Percentiles rank a stretch among this genome's conserved stretches.
phyloP scores from a whole-genome alignment of 2,797 vertebrate genomes.

The Tokudaia tokunoshimensis region DNA sequence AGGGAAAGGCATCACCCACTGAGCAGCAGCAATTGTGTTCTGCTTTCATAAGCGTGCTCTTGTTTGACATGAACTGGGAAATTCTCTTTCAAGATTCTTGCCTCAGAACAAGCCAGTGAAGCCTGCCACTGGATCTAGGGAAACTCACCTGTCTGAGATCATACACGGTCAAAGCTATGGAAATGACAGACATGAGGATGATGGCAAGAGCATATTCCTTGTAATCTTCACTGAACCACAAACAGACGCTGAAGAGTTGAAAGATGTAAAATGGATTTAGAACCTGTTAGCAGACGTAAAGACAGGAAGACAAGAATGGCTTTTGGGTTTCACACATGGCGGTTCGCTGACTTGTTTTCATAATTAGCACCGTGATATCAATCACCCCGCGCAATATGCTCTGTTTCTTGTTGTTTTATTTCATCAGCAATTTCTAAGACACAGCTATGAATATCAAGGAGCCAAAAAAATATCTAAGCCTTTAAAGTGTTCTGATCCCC shows the following conservation, averaged over 20 bases:
- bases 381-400: background rate
- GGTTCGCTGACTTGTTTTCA: slow-evolving; percentile 51
- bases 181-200: slow-evolving; percentile 90
- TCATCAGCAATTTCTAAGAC: background rate
- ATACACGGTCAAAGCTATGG: slow-evolving; percentile 88
- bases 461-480: background rate
- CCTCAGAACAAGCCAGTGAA: slow-evolving; percentile 11
- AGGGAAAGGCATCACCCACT: background rate
- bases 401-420: background rate
- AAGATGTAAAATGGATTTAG: slow-evolving; percentile 91
- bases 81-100: background rate
- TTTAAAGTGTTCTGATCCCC: background rate
- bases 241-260: slow-evolving; percentile 90
- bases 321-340: slow-evolving; percentile 39
- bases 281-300: slow-evolving; percentile 85
- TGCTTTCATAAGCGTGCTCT: background rate
- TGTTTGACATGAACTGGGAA: background rate
- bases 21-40: background rate
- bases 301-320: slow-evolving; percentile 19
- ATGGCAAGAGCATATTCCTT: slow-evolving; percentile 89
- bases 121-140: background rate
- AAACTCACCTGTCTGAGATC: slow-evolving; percentile 90
- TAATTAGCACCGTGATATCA: background rate
- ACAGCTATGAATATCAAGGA: background rate
- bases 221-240: slow-evolving; percentile 91